These are phyloP conservation scores for Atethmia centrago DNA, from an alignment of 2,888 invertebrate species.

Conservation along the genomic window DNA sequence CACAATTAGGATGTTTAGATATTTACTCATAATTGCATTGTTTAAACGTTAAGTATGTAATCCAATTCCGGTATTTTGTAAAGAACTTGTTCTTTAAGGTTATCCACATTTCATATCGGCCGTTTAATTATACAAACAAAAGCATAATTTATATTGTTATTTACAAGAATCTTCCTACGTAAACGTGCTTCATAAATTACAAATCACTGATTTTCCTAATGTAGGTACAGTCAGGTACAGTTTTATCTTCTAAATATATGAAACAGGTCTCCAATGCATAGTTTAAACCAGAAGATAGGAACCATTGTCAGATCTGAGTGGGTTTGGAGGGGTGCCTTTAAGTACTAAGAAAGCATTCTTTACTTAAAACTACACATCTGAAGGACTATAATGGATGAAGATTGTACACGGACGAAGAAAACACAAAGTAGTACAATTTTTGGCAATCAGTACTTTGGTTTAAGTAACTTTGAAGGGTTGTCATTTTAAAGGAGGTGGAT, in stretches of 20 bases:
- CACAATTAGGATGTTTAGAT: background rate
- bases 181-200: conserved; percentile 7
- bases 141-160: conserved; percentile 20
- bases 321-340: background rate
- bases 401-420: background rate
- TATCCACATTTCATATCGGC: conserved; percentile 14
- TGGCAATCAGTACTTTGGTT: background rate
- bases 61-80: conserved; percentile 13
- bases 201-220: background rate
- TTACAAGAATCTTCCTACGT: background rate
- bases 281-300: too few relatives aligned
- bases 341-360: background rate
- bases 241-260: background rate
- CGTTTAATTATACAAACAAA: conserved; percentile 25
- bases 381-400: background rate
- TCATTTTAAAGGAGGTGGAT: background rate
- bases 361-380: background rate
- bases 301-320: background rate
- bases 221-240: background rate
- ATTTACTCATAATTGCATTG: conserved; percentile 21
- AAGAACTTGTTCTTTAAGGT: conserved; percentile 29
- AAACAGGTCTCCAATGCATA: background rate
- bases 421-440: background rate
- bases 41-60: background rate
- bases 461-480: background rate